Percentiles rank a stretch among this genome's conserved stretches.
Evolutionary conservation across 2,797 vertebrate genomes (phyloP).

Genomic region (Microchirus variegatus): DNA sequence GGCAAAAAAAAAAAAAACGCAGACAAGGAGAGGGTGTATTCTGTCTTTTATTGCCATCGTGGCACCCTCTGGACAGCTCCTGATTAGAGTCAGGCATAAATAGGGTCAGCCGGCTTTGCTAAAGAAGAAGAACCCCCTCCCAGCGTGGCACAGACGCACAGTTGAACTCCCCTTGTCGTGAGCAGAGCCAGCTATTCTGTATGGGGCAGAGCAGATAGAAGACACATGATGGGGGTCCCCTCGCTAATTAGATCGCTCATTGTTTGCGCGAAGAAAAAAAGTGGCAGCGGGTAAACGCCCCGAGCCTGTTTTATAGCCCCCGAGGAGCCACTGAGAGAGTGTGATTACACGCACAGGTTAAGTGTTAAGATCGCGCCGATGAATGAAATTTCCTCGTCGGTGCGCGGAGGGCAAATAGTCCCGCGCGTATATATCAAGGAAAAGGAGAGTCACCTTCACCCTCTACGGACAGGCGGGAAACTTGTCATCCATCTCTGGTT

Average conservation of each 20-base stretch:
- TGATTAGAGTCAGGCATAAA: conserved; percentile 80
- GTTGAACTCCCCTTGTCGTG: conserved; percentile 56
- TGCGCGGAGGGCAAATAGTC: conserved; percentile 1
- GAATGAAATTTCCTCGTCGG: conserved; percentile 38
- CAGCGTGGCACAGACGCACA: conserved; percentile 52
- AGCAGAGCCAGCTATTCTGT: conserved; percentile 59
- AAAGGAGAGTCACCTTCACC: conserved; percentile 31
- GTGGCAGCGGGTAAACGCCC: conserved; percentile 40
- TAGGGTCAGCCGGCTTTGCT: conserved; percentile 70
- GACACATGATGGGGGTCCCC: conserved; percentile 59
- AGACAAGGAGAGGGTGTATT: conserved; percentile 53
- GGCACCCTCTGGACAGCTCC: conserved; percentile 74
- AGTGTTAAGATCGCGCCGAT: conserved; percentile 40
- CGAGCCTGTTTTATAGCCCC: conserved; percentile 61
- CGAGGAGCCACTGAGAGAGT: conserved; percentile 47
- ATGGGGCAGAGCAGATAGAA: conserved; percentile 48
- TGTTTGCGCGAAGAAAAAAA: conserved; percentile 54
- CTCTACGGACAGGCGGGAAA: conserved; percentile 46
- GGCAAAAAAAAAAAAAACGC: conserved; percentile 18
- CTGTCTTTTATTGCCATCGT: conserved; percentile 69
- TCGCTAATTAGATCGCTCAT: conserved; percentile 66
- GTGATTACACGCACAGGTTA: conserved; percentile 60
- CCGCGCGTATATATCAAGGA: conserved; percentile 10
- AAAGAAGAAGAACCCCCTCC: conserved; percentile 58
- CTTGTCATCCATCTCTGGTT: conserved; percentile 60